These are phyloP conservation scores for Pimephales promelas DNA, from an alignment of 2,113 vertebrate species.

Conservation along the genomic window DNA sequence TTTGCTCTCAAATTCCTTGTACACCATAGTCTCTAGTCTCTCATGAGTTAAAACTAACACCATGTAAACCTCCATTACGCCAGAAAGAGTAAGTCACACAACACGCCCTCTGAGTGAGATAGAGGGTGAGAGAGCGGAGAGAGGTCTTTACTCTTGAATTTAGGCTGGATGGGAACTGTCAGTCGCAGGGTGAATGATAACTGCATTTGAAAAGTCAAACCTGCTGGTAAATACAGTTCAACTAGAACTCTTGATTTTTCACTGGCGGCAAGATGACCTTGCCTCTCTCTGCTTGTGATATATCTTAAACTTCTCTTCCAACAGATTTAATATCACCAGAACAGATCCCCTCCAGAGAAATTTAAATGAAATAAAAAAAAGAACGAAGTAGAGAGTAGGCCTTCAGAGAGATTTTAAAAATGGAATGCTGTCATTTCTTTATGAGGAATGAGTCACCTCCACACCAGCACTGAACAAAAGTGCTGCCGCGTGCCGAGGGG, in stretches of 20 bases:
- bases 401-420: constrained; percentile 42
- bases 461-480: background rate
- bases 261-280: background rate
- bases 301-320: constrained; percentile 12
- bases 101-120: background rate
- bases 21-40: background rate
- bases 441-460: background rate
- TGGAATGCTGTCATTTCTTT: constrained; percentile 9
- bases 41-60: background rate
- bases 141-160: constrained; percentile 17
- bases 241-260: background rate
- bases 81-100: constrained; percentile 5
- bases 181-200: background rate
- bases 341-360: constrained; percentile 3
- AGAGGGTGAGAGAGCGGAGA: background rate
- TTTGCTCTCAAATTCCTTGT: background rate
- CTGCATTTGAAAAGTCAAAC: constrained; percentile 1
- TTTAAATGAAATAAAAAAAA: background rate
- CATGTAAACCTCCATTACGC: background rate
- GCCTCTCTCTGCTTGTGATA: background rate
- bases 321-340: background rate
- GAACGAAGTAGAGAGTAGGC: background rate
- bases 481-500: background rate
- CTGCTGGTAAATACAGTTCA: background rate
- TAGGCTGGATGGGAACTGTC: background rate